A percentile compares a stretch with the other conserved stretches of the same genome.
Conservation (phyloP, 2,797 vertebrate species). For the Babyrousa celebensis region DNA sequence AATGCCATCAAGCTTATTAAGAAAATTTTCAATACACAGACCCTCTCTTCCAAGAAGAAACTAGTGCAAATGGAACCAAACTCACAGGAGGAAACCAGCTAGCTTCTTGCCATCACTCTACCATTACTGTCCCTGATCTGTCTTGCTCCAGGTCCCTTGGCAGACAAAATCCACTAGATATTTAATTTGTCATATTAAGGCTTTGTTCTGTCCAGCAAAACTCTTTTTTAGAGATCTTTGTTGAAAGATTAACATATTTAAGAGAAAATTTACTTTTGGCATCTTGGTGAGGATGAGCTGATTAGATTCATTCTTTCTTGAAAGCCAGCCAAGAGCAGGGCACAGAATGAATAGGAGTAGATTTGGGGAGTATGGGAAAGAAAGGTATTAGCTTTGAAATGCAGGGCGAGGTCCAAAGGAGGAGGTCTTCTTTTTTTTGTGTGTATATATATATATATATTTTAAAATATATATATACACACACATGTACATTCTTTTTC, state of each 20-base stretch:
- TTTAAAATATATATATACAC: too few relatives aligned
- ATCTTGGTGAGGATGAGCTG: neutral
- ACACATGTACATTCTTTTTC: too few relatives aligned
- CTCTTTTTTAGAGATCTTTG: neutral
- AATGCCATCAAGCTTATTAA: neutral
- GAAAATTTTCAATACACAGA: neutral
- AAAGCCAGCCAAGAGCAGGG: neutral
- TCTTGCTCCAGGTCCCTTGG: neutral
- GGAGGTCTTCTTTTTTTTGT: too few relatives aligned
- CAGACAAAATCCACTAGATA: neutral
- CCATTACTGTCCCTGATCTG: neutral
- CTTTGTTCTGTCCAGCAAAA: neutral
- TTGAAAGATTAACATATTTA: neutral
- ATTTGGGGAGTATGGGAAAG: neutral
- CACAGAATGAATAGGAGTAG: neutral
- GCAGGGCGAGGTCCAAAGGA: neutral
- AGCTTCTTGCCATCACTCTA: neutral
- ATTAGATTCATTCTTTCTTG: conserved; percentile 2
- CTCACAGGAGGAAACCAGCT: neutral
- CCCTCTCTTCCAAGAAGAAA: neutral
- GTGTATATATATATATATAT: too few relatives aligned
- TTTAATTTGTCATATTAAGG: neutral
- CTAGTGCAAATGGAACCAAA: neutral
- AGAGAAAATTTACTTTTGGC: neutral
- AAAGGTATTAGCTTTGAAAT: neutral